phyloP scores from a whole-genome alignment of 2,888 invertebrate species.

The Galerucella calmariensis region DNA sequence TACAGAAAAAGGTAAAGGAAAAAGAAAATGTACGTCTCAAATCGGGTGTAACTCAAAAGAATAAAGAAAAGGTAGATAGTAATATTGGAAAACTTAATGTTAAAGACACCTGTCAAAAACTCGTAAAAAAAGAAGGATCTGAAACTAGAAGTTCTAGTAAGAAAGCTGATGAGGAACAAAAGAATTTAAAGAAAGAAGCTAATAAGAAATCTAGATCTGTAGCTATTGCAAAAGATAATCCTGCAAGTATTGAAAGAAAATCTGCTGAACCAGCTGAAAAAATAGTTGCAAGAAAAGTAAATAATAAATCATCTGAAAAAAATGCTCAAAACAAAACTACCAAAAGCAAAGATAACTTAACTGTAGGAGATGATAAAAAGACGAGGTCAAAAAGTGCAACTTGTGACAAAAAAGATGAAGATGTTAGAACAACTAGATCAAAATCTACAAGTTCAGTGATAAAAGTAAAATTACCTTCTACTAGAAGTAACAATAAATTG shows the following conservation, averaged over 20 bases:
- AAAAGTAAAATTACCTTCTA: slow-evolving; percentile 13
- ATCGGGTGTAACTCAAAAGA: not conserved
- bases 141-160: not conserved
- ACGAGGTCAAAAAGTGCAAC: slow-evolving; percentile 13
- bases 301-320: slow-evolving; percentile 2
- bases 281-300: slow-evolving; percentile 18
- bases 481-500: slow-evolving; percentile 1
- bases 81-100: not conserved
- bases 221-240: not conserved
- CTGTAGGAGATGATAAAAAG: slow-evolving; percentile 11
- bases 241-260: not conserved
- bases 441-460: slow-evolving; percentile 20
- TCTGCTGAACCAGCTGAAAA: slow-evolving; percentile 16
- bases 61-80: not conserved
- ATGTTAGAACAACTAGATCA: slow-evolving; percentile 15
- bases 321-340: slow-evolving; percentile 21
- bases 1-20: not conserved
- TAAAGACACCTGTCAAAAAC: no score
- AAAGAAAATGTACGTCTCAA: not conserved
- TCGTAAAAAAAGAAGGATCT: not conserved
- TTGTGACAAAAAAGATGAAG: not conserved
- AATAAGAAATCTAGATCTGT: not conserved
- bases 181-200: not conserved
- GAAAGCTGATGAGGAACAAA: not conserved
- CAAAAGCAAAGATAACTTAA: slow-evolving; percentile 27